phyloP scores from a whole-genome alignment of 2,113 vertebrate species.

The Python bivittatus region DNA sequence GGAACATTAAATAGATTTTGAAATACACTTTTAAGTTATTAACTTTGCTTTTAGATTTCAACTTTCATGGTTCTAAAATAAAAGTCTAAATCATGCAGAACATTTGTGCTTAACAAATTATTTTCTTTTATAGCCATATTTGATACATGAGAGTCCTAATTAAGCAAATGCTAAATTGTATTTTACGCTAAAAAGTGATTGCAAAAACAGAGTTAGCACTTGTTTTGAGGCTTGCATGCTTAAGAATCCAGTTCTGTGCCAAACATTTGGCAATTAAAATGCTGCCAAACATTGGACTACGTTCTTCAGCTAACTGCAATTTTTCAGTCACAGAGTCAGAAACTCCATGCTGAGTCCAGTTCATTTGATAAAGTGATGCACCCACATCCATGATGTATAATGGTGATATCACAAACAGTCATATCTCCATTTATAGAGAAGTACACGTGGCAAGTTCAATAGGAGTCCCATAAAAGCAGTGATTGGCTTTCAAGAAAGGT shows the following conservation, averaged over 20 bases:
- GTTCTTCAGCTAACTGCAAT: background rate
- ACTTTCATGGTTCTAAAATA: background rate
- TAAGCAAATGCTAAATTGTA: background rate
- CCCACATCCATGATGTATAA: background rate
- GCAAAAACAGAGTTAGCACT: background rate
- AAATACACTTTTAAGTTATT: background rate
- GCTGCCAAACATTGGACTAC: background rate
- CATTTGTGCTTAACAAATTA: background rate
- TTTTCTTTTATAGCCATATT: background rate
- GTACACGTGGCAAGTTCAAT: background rate
- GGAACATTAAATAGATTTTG: background rate
- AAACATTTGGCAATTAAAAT: background rate
- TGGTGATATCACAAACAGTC: background rate
- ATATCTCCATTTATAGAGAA: background rate
- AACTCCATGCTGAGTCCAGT: background rate
- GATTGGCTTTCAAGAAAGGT: background rate
- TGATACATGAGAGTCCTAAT: background rate
- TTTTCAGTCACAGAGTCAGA: background rate
- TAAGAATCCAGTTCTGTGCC: background rate
- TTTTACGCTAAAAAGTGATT: background rate
- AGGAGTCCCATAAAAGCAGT: background rate
- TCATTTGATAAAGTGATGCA: background rate
- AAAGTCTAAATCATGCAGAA: background rate
- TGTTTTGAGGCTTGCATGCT: background rate
- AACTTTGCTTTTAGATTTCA: background rate